A percentile compares a stretch with the other conserved stretches of the same genome.
Evolutionary conservation across 2,797 vertebrate genomes (phyloP).

Genomic region (Dermochelys coriacea): DNA sequence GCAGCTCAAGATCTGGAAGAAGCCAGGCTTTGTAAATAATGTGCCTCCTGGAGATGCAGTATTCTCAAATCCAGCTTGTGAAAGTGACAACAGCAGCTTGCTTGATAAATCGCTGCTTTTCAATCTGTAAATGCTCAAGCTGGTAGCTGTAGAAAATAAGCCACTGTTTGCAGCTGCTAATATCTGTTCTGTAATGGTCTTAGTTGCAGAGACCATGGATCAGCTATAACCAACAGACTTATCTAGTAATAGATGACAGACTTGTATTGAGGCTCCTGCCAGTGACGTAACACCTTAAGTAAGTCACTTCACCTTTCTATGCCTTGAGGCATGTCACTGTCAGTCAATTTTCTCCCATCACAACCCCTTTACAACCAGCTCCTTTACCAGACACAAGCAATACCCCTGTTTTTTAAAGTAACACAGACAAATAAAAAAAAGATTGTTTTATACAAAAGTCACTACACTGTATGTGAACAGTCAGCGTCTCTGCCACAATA

Average conservation of each 20-base stretch:
- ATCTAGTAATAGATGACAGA: neutral
- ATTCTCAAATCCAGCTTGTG: neutral
- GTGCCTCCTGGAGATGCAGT: too few species aligned
- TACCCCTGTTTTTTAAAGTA: neutral
- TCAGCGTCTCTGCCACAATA: constrained; percentile 44
- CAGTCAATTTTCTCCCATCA: neutral
- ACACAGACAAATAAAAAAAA: constrained; percentile 20
- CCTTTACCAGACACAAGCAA: neutral
- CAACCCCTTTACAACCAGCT: neutral
- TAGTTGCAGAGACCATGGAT: neutral
- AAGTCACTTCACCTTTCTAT: neutral
- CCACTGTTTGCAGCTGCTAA: neutral
- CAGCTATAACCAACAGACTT: neutral
- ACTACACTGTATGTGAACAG: constrained; percentile 55
- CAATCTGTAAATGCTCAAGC: neutral
- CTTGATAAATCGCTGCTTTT: neutral
- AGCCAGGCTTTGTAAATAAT: neutral
- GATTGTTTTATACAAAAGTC: constrained; percentile 50
- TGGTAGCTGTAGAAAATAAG: neutral
- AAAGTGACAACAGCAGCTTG: neutral
- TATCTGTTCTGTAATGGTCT: neutral
- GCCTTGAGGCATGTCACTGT: neutral
- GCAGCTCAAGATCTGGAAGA: neutral
- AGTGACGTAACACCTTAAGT: neutral
- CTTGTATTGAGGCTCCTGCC: neutral